Conservation (phyloP, 2,888 invertebrate species). For the Phorcus lineatus region DNA sequence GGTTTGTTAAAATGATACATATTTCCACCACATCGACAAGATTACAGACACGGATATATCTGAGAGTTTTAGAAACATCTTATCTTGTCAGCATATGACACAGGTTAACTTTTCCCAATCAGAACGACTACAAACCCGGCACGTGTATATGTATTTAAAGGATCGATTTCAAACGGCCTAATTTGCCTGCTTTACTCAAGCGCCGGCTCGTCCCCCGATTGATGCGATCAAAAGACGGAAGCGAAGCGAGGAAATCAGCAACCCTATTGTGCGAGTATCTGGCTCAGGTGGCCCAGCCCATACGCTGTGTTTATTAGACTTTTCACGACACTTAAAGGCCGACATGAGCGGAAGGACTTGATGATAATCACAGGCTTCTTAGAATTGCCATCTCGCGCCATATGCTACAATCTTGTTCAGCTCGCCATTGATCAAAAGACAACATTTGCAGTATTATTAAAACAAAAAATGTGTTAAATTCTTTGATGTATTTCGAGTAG, state of each 20-base stretch:
- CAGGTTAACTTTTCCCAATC: no score
- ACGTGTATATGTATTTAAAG: constrained; percentile 11
- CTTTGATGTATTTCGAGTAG: constrained; percentile 8
- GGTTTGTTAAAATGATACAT: no score
- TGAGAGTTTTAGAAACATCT: no score
- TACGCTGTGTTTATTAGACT: constrained; percentile 19
- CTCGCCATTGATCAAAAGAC: constrained; percentile 5
- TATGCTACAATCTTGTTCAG: background rate
- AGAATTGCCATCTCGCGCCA: background rate
- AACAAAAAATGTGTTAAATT: background rate
- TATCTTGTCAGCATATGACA: no score
- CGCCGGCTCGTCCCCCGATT: background rate
- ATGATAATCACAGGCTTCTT: background rate
- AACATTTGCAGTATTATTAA: background rate
- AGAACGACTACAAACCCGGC: background rate
- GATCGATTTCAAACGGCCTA: constrained; percentile 6
- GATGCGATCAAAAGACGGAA: constrained; percentile 22
- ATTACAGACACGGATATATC: no score
- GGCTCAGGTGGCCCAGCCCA: constrained; percentile 12
- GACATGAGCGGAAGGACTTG: background rate
- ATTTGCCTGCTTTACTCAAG: background rate
- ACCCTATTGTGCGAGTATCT: background rate
- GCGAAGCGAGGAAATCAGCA: constrained; percentile 3
- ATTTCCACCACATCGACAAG: no score
- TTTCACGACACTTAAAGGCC: constrained; percentile 11